Base-by-base conservation (phyloP, 2,888 invertebrate genomes). In the Orthosia gracilis region DNA sequence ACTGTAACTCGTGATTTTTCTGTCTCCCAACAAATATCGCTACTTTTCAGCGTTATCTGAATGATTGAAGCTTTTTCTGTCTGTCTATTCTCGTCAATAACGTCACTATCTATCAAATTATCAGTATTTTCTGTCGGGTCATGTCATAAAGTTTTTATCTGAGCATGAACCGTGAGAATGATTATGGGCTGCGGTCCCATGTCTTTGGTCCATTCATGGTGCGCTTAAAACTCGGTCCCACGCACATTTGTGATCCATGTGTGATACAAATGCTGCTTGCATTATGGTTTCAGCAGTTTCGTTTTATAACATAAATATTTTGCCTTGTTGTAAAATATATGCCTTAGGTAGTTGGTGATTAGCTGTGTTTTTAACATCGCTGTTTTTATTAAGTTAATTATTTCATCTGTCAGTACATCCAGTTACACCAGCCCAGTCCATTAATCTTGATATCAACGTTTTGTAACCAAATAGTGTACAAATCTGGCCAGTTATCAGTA, bases 181-280 rank as follows among this genome's bases (percentile, higher is more conserved):
- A 86, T 90, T 91, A 90, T 89, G 90, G 87, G 87, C 82, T 83
- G 82, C 88, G 91, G 89, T 94, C 93, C 89, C 93, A 93, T 93
- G 92, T 90, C 90, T 91, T 88, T 87, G 89, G 88, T 88, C 91
- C 95, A 96, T 96, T 96, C 94, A 96, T 90, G 90, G 92, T 86
- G 85, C 69, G 81, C 78, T 83, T 80, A 69, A 80, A 84, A 82
- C 80, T 71, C 85, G 90, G 90, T 94, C 94, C 93, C 95, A 94
- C 94, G 94, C 93, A 93, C 93, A 94, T 93, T 94, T 93, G 94
- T 89, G 89, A 86, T 91, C 93, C 95, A 95, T 93, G 91, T 95
- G 94, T 89, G 84, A 81, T 82, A 86, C 78, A 82, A 87, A 80
- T 68, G 26, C 62, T 76, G 21, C 62, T 73, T 83, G 62, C 70